phyloP scores from a whole-genome alignment of 1,140 invertebrate species.

The Aphelinus certus region DNA sequence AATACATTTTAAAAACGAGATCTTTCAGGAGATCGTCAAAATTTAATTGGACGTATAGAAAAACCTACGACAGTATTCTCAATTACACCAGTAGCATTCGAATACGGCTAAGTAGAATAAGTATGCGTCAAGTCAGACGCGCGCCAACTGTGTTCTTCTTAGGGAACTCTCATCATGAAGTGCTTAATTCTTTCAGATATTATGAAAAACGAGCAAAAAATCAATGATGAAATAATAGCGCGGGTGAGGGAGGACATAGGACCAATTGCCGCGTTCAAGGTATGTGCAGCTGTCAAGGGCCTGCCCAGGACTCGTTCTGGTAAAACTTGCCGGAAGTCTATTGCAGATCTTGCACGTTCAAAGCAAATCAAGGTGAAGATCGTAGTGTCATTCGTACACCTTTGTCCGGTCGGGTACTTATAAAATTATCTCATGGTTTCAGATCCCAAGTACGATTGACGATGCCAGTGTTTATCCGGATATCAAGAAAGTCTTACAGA shows the following conservation, averaged over 20 bases:
- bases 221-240: conserved; percentile 74
- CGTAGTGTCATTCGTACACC: too few relatives aligned
- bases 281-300: conserved; percentile 78
- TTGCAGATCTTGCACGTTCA: conserved; percentile 83
- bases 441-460: conserved; percentile 89
- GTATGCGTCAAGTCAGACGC: too few relatives aligned
- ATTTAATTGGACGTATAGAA: too few relatives aligned
- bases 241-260: conserved; percentile 84
- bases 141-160: too few relatives aligned
- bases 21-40: too few relatives aligned
- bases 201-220: conserved; percentile 69
- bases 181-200: conserved; percentile 55
- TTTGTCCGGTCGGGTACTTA: not conserved
- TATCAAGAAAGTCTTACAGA: conserved; percentile 78
- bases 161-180: too few relatives aligned
- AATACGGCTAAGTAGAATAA: too few relatives aligned
- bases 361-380: conserved; percentile 75
- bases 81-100: too few relatives aligned
- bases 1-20: too few relatives aligned
- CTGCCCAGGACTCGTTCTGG: conserved; percentile 81
- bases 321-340: conserved; percentile 87
- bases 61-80: too few relatives aligned
- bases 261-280: conserved; percentile 87
- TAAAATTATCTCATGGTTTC: conserved; percentile 39
- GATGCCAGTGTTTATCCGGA: conserved; percentile 83